phyloP scores from a whole-genome alignment of 2,797 vertebrate genomes.

The Orientallactaga sibirica region DNA sequence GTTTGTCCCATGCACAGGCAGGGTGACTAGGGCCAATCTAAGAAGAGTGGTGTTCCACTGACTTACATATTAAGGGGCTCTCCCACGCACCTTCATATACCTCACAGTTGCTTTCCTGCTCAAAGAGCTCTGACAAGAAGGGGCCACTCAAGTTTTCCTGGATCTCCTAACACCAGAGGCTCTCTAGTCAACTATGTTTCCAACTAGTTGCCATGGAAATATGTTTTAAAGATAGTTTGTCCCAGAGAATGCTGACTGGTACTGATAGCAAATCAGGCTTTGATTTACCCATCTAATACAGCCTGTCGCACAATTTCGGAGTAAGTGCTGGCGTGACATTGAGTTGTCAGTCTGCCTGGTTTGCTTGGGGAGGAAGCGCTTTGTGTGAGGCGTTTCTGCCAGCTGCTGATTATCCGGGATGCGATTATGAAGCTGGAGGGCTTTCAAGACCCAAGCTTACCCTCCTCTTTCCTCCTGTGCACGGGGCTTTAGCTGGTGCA shows the following conservation, averaged over 20 bases:
- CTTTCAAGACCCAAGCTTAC: not conserved
- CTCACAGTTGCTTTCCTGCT: not conserved
- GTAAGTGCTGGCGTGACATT: not conserved
- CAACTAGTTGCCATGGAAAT: conserved; percentile 74
- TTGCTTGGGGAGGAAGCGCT: not conserved
- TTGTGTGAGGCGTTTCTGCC: not conserved
- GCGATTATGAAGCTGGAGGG: not conserved
- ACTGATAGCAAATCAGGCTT: conserved; percentile 52
- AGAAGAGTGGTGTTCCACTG: not conserved
- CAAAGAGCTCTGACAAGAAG: not conserved
- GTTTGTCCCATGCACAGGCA: too few species aligned
- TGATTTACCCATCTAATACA: conserved; percentile 55
- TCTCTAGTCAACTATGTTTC: conserved; percentile 56
- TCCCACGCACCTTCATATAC: not conserved
- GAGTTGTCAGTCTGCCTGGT: not conserved
- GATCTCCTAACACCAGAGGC: not conserved
- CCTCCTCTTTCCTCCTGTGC: not conserved
- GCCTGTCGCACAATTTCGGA: conserved; percentile 48
- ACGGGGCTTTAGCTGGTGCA: not conserved
- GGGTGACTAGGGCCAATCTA: not conserved
- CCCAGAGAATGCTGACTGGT: conserved; percentile 32
- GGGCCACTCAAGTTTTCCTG: conserved; percentile 1
- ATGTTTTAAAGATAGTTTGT: conserved; percentile 70
- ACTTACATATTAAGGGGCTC: not conserved
- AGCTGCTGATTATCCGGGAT: not conserved